Evolutionary conservation across 1,140 invertebrate genomes (phyloP).

Genomic region (Muscidifurax raptorellus): DNA sequence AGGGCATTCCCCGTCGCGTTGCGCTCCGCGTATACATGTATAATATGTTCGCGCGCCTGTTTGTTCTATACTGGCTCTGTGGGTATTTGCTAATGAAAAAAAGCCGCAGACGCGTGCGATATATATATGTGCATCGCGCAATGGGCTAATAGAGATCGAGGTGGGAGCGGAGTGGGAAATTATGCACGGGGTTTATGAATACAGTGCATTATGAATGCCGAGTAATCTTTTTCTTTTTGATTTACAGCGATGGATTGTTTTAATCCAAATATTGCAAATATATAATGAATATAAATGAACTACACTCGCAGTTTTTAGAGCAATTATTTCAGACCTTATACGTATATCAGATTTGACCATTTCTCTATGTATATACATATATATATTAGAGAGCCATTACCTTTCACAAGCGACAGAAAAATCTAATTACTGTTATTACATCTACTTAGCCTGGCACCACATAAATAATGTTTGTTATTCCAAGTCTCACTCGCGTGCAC

Average conservation of each 20-base stretch:
- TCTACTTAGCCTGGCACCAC: neutral
- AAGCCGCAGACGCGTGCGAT: slow-evolving; percentile 58
- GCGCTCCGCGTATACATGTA: slow-evolving; percentile 40
- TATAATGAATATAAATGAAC: no score
- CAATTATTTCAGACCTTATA: no score
- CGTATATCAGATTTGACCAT: neutral
- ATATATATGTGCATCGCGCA: neutral
- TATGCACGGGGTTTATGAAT: neutral
- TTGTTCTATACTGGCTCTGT: slow-evolving; percentile 46
- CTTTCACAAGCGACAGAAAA: neutral
- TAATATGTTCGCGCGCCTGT: slow-evolving; percentile 48
- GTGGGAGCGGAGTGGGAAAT: neutral
- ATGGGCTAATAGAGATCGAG: neutral
- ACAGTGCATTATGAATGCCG: neutral
- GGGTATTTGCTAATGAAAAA: slow-evolving; percentile 54
- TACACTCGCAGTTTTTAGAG: no score
- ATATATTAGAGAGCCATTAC: neutral
- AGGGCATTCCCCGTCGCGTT: slow-evolving; percentile 40
- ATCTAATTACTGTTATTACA: slow-evolving; percentile 14
- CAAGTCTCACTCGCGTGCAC: slow-evolving; percentile 48
- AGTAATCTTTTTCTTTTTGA: neutral
- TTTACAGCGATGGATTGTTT: neutral
- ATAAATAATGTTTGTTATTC: slow-evolving; percentile 52
- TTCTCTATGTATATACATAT: no score
- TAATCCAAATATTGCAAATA: neutral